Base-by-base conservation (phyloP, 2,113 vertebrate genomes). In the Engraulis encrasicolus region DNA sequence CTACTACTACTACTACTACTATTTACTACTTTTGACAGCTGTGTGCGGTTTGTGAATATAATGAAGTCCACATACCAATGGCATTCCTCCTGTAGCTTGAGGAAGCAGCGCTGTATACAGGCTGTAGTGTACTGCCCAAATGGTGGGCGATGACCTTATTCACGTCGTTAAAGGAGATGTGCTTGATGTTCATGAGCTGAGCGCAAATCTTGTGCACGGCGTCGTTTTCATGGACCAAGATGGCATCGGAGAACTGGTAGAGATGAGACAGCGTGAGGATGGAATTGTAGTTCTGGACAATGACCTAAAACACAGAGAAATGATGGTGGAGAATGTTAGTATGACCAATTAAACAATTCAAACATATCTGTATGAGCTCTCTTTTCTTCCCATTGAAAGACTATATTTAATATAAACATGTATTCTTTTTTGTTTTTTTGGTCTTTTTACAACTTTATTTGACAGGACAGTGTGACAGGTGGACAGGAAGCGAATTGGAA, bases 251-350 rank as follows among this genome's bases (percentile, higher is more conserved):
- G 50, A 96, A 95, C 85, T 93, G 95, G 92, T 99, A 99, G 78
- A 99, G 94, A 84, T 95, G 97, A 27, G 97, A 96, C 79, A 99
- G 94, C 0, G 98, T 98, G 92, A 99, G 92, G 89, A 98, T 91
- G 0, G 97, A 97, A 91, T 99, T 99, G 91, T 99, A 99, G 92
- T 99, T 99, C 91, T 99, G 98, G 85, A 99, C 97, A 27, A 99
- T 98, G 80, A 99, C 97, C 98, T 99, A 89, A n/a, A 78, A 84
- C 89, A 61, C 23, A 77, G 66, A 85, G 74, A 80, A 18, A 49
- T 20, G 88, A 78, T 61, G 85, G 50, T 80, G 38, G 48, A 50
- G 45, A 14, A 66, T 23, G 2, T 40, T 66, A 27, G 23, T 20
- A 27, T 82, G 37, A 74, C 34, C 18, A 81, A 12, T 58, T 54